These are phyloP conservation scores for Cygnus atratus DNA, from an alignment of 2,113 vertebrate genomes.

Conservation along the genomic window DNA sequence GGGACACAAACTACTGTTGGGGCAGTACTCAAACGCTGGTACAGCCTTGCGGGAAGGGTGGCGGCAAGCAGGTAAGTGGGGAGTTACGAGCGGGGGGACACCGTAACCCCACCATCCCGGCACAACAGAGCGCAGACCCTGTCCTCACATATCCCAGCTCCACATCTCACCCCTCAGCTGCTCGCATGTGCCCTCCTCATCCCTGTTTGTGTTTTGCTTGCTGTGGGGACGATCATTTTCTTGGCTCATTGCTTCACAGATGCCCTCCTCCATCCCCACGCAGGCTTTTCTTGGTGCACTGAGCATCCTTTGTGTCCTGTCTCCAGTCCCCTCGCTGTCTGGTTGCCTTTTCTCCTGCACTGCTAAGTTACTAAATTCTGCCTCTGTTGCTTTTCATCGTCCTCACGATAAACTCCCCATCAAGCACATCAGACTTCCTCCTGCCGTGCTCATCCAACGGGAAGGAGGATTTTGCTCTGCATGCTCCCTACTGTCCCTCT, in stretches of 20 bases:
- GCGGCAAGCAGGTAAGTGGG: neutral
- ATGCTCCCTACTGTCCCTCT: neutral
- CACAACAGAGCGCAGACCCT: neutral
- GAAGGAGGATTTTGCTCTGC: neutral
- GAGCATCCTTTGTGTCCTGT: neutral
- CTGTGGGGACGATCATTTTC: neutral
- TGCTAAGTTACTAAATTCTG: neutral
- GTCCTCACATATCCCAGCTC: neutral
- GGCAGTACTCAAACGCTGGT: neutral
- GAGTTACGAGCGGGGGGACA: neutral
- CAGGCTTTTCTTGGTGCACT: neutral
- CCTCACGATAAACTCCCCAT: neutral
- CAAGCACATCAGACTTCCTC: neutral
- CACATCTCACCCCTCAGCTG: neutral
- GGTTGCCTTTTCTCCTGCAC: neutral
- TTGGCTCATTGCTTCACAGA: neutral
- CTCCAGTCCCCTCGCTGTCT: neutral
- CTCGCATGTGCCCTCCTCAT: neutral
- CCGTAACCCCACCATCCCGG: accelerated
- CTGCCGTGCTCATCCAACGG: neutral
- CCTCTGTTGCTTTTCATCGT: neutral
- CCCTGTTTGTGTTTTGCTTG: neutral
- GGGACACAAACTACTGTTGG: neutral
- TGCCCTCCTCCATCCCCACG: accelerated
- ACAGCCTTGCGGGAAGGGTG: neutral